These are phyloP conservation scores for Tachina grossa DNA, from an alignment of 2,888 invertebrate species.

Conservation along the genomic window DNA sequence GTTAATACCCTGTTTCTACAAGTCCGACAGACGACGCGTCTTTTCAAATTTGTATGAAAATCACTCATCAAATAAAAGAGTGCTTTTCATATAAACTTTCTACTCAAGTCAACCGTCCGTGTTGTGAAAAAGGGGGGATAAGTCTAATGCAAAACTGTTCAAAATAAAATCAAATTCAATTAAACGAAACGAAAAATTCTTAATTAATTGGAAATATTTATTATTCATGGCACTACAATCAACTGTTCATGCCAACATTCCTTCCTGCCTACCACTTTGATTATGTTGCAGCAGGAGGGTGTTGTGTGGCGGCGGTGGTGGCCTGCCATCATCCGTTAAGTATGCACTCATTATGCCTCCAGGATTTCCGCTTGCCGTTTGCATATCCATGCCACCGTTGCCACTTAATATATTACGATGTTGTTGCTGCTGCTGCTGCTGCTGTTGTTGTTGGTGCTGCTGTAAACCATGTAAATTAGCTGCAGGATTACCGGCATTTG, in stretches of 20 bases:
- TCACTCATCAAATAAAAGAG: no score
- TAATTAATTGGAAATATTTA: neutral
- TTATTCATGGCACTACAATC: neutral
- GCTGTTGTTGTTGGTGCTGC: conserved; percentile 54
- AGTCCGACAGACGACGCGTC: no score
- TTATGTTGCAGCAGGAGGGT: conserved; percentile 86
- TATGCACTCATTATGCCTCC: conserved; percentile 73
- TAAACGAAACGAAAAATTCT: neutral
- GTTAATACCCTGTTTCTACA: no score
- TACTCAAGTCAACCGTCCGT: no score
- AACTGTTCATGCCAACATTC: conserved; percentile 16
- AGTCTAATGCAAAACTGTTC: neutral
- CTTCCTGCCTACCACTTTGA: conserved; percentile 59
- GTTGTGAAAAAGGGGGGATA: no score
- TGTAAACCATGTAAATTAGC: conserved; percentile 62
- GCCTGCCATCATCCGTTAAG: conserved; percentile 85
- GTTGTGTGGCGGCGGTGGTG: conserved; percentile 88
- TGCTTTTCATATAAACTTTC: no score
- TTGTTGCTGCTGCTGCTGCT: conserved; percentile 53
- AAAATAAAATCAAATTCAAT: neutral
- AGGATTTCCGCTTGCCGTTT: conserved; percentile 67
- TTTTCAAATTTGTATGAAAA: no score
- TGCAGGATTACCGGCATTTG: conserved; percentile 58
- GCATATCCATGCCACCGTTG: conserved; percentile 78
- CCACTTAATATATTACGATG: conserved; percentile 73